These are phyloP conservation scores for Cheilinus undulatus DNA, from an alignment of 2,113 vertebrate species.

Conservation along the genomic window DNA sequence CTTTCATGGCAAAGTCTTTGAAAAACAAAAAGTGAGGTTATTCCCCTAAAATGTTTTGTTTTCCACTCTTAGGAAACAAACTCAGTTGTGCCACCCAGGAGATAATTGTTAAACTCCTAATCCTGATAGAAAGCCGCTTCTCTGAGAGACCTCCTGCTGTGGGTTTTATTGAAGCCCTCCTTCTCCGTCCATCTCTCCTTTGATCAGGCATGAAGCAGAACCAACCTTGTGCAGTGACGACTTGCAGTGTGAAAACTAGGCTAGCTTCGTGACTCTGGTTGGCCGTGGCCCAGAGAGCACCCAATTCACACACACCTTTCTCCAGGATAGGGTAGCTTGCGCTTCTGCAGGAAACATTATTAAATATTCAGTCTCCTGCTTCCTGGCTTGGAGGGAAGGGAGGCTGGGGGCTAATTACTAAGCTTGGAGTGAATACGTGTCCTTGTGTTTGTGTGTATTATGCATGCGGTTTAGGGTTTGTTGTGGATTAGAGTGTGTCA, in stretches of 20 bases:
- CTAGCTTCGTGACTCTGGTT: constrained; percentile 40
- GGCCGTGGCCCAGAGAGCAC: constrained; percentile 32
- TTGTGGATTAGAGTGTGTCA: constrained; percentile 3
- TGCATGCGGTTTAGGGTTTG: constrained; percentile 17
- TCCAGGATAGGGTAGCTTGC: constrained; percentile 59
- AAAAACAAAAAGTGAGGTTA: neutral
- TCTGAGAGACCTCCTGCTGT: constrained; percentile 20
- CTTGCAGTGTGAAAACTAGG: constrained; percentile 59
- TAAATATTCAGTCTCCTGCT: constrained; percentile 75
- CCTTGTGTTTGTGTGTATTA: constrained; percentile 4
- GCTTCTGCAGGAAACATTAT: constrained; percentile 59
- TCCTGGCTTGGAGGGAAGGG: constrained; percentile 23
- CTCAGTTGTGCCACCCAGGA: neutral
- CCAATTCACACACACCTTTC: constrained; percentile 48
- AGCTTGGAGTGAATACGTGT: constrained; percentile 14
- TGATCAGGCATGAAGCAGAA: constrained; percentile 37
- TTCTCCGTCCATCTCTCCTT: constrained; percentile 30
- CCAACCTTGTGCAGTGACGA: constrained; percentile 40
- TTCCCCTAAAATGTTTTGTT: neutral
- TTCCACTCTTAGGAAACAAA: neutral
- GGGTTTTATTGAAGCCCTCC: constrained; percentile 22
- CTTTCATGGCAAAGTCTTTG: neutral
- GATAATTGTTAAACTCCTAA: constrained; percentile 2
- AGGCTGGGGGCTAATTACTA: constrained; percentile 66
- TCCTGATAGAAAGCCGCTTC: constrained; percentile 1